A percentile compares a stretch with the other conserved stretches of the same genome.
phyloP scores from a whole-genome alignment of 1,140 invertebrate species.

The Apocrypta bakeri region DNA sequence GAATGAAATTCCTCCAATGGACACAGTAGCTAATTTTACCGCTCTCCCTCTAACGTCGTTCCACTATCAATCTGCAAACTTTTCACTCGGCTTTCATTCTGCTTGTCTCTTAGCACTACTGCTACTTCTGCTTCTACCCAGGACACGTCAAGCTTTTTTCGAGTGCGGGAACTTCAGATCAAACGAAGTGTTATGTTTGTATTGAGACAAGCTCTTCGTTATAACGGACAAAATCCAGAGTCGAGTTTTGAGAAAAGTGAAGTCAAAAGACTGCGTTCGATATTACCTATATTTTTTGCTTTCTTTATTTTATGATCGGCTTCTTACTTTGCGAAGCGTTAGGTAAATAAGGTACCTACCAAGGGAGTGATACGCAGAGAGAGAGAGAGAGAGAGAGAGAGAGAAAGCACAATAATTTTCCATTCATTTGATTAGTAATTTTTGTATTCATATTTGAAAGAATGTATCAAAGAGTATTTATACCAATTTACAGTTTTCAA shows the following conservation, averaged over 20 bases:
- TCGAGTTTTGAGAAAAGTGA: not conserved
- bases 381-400: too few species aligned
- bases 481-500: too few species aligned
- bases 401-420: too few species aligned
- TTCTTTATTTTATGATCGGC: not conserved
- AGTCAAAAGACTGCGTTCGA: not conserved
- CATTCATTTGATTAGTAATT: too few species aligned
- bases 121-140: not conserved
- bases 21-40: conserved; percentile 47
- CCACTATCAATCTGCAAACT: conserved; percentile 48
- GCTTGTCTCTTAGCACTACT: not conserved
- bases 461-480: too few species aligned
- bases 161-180: not conserved
- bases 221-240: not conserved
- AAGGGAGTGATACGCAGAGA: too few species aligned
- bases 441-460: too few species aligned
- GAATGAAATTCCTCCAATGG: conserved; percentile 40
- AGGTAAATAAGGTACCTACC: too few species aligned
- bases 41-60: not conserved
- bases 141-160: conserved; percentile 17
- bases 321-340: conserved; percentile 12
- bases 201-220: conserved; percentile 22
- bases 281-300: not conserved
- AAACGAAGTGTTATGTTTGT: conserved; percentile 5
- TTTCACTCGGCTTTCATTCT: conserved; percentile 44